A percentile compares a stretch with the other conserved stretches of the same genome.
phyloP scores from a whole-genome alignment of 2,888 invertebrate genomes.

The Alentia gelatinosa region DNA sequence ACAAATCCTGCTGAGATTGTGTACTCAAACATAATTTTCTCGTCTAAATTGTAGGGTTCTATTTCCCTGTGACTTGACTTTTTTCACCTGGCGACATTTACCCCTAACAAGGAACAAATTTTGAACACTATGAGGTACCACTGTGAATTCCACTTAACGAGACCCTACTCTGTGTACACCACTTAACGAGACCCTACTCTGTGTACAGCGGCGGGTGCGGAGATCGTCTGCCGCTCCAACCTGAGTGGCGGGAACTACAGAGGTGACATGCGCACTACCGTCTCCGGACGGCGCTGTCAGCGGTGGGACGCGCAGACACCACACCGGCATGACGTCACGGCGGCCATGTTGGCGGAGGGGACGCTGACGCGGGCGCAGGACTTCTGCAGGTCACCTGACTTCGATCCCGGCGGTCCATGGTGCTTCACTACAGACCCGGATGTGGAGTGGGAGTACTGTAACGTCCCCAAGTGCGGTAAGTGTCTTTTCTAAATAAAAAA shows the following conservation, averaged over 20 bases:
- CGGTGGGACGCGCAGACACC: slow-evolving; percentile 45
- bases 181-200: too few relatives aligned
- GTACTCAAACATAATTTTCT: too few relatives aligned
- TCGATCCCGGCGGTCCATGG: slow-evolving; percentile 37
- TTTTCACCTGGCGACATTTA: too few relatives aligned
- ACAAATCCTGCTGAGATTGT: too few relatives aligned
- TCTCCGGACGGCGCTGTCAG: slow-evolving; percentile 20
- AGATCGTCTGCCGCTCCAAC: neutral
- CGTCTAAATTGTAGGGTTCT: too few relatives aligned
- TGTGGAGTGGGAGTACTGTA: slow-evolving; percentile 38
- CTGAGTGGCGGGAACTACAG: slow-evolving; percentile 31
- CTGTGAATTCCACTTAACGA: too few relatives aligned
- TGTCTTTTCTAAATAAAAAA: too few relatives aligned
- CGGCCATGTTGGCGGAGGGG: slow-evolving; percentile 6
- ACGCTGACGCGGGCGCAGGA: neutral
- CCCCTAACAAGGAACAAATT: too few relatives aligned
- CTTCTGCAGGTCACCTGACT: slow-evolving; percentile 41
- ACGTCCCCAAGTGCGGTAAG: slow-evolving; percentile 20
- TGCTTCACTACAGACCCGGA: slow-evolving; percentile 17
- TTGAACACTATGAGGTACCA: too few relatives aligned
- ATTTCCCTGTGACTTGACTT: too few relatives aligned
- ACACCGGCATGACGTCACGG: slow-evolving; percentile 38
- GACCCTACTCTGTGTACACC: too few relatives aligned
- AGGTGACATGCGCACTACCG: neutral
- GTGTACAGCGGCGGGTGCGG: neutral